Base-by-base conservation (phyloP, 1,140 invertebrate species). In the Drosophila punjabiensis region DNA sequence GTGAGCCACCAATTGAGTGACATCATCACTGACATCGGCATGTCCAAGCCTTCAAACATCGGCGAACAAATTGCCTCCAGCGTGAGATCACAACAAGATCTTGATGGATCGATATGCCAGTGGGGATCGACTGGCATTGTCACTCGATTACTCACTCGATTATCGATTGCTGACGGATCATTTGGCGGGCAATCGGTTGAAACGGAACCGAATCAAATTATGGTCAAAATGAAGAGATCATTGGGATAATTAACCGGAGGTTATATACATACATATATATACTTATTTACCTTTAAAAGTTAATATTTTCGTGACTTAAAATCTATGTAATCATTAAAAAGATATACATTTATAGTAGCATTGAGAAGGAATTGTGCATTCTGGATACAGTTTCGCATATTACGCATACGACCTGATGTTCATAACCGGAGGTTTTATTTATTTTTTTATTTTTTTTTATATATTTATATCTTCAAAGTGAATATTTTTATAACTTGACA, bases 1-100 rank as follows among this genome's bases (percentile, higher is more conserved):
- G 67, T 73, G 70, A 60, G 70, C 53, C 68, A 74, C 53, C 68
- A 74, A 60, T 41, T 67, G 24, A 50, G 53, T 74, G 70, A 73
- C 70, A 73, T 74, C 70, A 74, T 13, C 37, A 43, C 5, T 16
- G 37, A 13, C 60, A 65, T 68, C 48, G 65, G 43, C 33, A 24
- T 73, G 37, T 47, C 37, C 67, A 52, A 71, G 30, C 67, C 70
- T 60, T 50, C 45, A n/a, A 60, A 18, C 39, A 64, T 16, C 9
- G 41, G 20, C 58, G 37, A 66, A 28, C 58, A 66, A 63, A 66
- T 66, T 63, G 64, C 58, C 16, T 28, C 9, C 39, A 45, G 32
- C 47, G 64, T 69, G 67, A 69, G 67, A 69, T 69, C 67, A 69
- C 45, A 33, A 9, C 20, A 63, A 53, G 63, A 68, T 69, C 16